Evolutionary conservation across 1,140 invertebrate genomes (phyloP), one percentile per base, ranked within the genome.

Genomic region (Physella acuta): DNA sequence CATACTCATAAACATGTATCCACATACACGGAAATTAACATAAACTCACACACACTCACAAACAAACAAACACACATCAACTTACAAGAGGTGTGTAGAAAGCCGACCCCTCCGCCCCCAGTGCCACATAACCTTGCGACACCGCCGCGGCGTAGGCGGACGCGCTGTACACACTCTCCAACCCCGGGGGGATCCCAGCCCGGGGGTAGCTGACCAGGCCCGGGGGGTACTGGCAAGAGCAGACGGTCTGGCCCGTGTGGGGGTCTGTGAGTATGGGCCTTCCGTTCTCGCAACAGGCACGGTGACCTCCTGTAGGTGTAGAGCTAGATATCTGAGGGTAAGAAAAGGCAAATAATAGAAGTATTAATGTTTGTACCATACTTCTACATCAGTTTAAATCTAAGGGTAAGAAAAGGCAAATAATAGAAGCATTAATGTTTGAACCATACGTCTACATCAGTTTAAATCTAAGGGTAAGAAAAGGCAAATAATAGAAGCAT

Each of bases 81-180:
- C 94, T 92, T 89, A 98, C 95, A 90, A 97, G 83, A 70, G 94
- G 93, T 62, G 94, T 94, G 86, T 97, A 97, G 87, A 97, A 97
- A 39, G 94, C 93, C 11, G 81, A 83, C 8, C 79, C 76, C 61
- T 83, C 81, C 0, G 81, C 76, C 0, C 79, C 81, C 0, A 81
- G 73, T 1, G 79, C 77, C 28, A 83, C 76, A 62, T 79, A 79
- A 30, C 79, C 81, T 64, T 81, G 79, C 30, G 82, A 79, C 3
- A 75, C 76, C 4, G 75, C 75, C 0, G 81, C 77, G 3, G 76
- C 78, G 49, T 78, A 79, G 24, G 77, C 76, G 16, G 75, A 77
- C 14, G 78, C 76, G 71, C 78, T 75, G 66, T 72, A 90, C 85
- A 83, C 75, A 31, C 75, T 75, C 37, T 83, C 81, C 31, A 73